A percentile compares a stretch with the other conserved stretches of the same genome.
These are phyloP conservation scores for Tromatobia lineatoria DNA, from an alignment of 2,888 invertebrate species.

Conservation along the genomic window DNA sequence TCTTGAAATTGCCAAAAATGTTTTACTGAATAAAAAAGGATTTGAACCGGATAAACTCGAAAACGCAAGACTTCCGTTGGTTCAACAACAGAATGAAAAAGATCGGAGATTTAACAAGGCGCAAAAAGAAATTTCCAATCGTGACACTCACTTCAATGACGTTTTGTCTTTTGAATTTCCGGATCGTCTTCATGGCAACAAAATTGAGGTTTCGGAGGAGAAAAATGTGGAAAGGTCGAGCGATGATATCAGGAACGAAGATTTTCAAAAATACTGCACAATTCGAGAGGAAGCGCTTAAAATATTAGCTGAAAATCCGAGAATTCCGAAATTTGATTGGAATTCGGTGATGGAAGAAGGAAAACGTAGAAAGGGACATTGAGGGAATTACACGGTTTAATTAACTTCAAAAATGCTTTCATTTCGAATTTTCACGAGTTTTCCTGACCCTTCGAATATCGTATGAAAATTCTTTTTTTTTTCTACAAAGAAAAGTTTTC, in stretches of 20 bases:
- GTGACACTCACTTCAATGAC: slow-evolving; percentile 70
- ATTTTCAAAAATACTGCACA: slow-evolving; percentile 63
- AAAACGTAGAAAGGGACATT: slow-evolving; percentile 52
- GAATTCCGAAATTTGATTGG: slow-evolving; percentile 87
- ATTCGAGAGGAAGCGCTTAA: slow-evolving; percentile 78
- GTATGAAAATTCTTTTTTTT: too few relatives aligned
- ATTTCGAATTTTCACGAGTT: too few relatives aligned
- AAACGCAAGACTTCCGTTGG: slow-evolving; percentile 87
- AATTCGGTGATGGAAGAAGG: slow-evolving; percentile 69
- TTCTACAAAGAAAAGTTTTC: too few relatives aligned
- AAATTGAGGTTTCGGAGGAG: neutral
- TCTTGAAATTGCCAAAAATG: slow-evolving; percentile 88
- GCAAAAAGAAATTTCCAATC: slow-evolving; percentile 58
- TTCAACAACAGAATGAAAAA: slow-evolving; percentile 87
- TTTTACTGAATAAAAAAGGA: slow-evolving; percentile 88
- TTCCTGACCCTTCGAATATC: too few relatives aligned
- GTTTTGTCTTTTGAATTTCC: slow-evolving; percentile 73
- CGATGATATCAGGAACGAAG: slow-evolving; percentile 44
- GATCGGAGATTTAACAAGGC: slow-evolving; percentile 86
- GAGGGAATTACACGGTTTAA: too few relatives aligned
- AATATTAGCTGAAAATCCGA: slow-evolving; percentile 86
- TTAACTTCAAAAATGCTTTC: too few relatives aligned
- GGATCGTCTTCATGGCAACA: slow-evolving; percentile 30
- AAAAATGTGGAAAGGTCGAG: slow-evolving; percentile 75
- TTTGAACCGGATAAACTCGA: slow-evolving; percentile 88